These are phyloP conservation scores for Bilobella aurantiaca DNA, from an alignment of 1,140 invertebrate genomes.

Conservation along the genomic window DNA sequence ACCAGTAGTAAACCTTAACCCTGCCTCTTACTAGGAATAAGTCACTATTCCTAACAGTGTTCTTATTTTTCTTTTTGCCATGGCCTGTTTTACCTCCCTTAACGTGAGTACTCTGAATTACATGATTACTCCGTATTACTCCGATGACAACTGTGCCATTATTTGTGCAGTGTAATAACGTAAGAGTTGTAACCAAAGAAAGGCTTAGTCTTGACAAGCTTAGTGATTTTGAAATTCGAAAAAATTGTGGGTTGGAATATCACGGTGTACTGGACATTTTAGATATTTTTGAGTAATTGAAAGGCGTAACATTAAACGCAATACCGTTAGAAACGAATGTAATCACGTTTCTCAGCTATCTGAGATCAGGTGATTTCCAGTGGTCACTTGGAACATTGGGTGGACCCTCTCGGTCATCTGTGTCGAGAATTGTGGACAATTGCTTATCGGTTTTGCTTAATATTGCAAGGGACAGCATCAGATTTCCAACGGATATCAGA, in stretches of 20 bases:
- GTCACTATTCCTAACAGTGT: background rate
- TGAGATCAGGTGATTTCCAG: slow-evolving; percentile 7
- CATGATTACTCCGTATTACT: background rate
- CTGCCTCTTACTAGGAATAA: background rate
- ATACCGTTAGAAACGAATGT: background rate
- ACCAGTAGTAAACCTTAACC: background rate
- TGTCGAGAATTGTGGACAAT: background rate
- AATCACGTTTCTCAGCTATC: background rate
- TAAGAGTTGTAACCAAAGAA: background rate
- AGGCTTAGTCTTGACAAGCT: background rate
- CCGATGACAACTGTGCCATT: background rate
- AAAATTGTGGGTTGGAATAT: background rate
- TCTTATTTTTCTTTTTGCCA: background rate
- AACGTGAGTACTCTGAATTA: background rate
- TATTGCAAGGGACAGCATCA: background rate
- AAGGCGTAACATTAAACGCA: background rate
- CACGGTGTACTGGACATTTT: background rate
- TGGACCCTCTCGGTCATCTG: background rate
- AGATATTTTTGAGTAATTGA: slow-evolving; percentile 1
- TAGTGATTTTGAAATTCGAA: slow-evolving; percentile 7
- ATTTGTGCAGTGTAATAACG: background rate
- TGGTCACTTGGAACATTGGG: background rate
- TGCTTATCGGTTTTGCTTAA: background rate
- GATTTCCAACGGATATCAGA: slow-evolving; percentile 8
- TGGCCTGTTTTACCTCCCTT: background rate